Percentiles rank a stretch among this genome's conserved stretches.
phyloP scores from a whole-genome alignment of 2,888 invertebrate species.

The Leistus spinibarbis region DNA sequence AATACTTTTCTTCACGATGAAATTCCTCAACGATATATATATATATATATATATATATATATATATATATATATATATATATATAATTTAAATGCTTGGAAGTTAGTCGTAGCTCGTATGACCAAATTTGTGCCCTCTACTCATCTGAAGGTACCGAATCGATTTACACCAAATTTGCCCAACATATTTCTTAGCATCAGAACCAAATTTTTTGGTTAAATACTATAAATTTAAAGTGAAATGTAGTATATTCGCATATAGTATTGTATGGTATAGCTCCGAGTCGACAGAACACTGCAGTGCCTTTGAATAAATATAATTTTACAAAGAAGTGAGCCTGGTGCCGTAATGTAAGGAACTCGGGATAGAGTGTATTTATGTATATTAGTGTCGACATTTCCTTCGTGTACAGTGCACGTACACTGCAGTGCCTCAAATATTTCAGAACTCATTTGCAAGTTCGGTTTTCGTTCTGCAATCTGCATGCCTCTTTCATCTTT shows the following conservation, averaged over 20 bases:
- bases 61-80: too few relatives aligned
- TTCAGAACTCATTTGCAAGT: constrained; percentile 37
- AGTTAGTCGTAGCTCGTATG: too few relatives aligned
- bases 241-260: not conserved
- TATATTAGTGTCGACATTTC: constrained; percentile 32
- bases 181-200: too few relatives aligned
- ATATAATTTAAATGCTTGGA: too few relatives aligned
- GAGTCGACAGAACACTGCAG: not conserved
- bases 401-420: not conserved
- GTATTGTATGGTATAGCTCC: not conserved
- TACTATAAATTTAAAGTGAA: not conserved
- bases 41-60: too few relatives aligned
- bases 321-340: not conserved
- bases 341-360: not conserved
- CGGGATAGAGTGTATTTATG: constrained; percentile 22
- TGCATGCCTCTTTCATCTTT: too few relatives aligned
- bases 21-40: too few relatives aligned
- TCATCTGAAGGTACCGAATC: too few relatives aligned
- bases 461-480: not conserved
- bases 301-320: not conserved
- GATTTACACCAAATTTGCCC: too few relatives aligned
- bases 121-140: too few relatives aligned
- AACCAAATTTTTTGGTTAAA: too few relatives aligned
- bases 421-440: constrained; percentile 22
- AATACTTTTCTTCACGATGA: too few relatives aligned